phyloP scores from a whole-genome alignment of 2,888 invertebrate genomes.

The Orchestes rusci region DNA sequence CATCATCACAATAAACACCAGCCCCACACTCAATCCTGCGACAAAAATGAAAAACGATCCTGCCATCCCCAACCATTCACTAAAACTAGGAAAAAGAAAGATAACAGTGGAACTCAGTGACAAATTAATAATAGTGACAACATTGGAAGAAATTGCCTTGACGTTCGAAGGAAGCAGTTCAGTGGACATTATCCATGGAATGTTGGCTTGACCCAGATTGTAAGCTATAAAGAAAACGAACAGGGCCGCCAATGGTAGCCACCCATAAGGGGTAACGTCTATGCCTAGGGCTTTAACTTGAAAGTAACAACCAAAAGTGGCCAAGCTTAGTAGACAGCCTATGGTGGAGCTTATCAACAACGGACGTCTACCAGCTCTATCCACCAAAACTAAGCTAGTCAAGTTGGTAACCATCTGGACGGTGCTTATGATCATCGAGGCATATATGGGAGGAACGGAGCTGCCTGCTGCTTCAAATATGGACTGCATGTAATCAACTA shows the following conservation, averaged over 20 bases:
- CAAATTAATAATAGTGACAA: slow-evolving; percentile 21
- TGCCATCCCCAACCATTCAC: slow-evolving; percentile 20
- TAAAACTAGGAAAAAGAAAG: slow-evolving; percentile 24
- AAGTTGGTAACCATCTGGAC: slow-evolving; percentile 66
- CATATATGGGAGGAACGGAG: slow-evolving; percentile 49
- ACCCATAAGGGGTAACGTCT: slow-evolving; percentile 4
- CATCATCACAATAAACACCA: slow-evolving; percentile 14
- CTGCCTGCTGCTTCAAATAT: slow-evolving; percentile 52
- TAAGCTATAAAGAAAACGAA: slow-evolving; percentile 14
- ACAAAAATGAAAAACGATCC: slow-evolving; percentile 27
- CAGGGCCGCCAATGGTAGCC: slow-evolving; percentile 18
- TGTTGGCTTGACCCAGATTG: slow-evolving; percentile 55
- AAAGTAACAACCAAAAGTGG: slow-evolving; percentile 29
- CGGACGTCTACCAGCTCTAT: slow-evolving; percentile 64
- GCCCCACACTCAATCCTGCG: slow-evolving; percentile 5
- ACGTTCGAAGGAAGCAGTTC: slow-evolving; percentile 74
- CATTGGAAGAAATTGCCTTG: slow-evolving; percentile 53
- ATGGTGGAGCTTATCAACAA: slow-evolving; percentile 62
- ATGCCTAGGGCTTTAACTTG: too few relatives aligned
- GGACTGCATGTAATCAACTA: slow-evolving; percentile 65
- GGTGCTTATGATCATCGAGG: slow-evolving; percentile 67
- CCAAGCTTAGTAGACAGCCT: slow-evolving; percentile 53
- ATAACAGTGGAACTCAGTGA: slow-evolving; percentile 23
- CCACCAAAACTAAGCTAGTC: slow-evolving; percentile 65
- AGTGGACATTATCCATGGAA: slow-evolving; percentile 75